Base-by-base conservation (phyloP, 2,113 vertebrate species). In the Phrynosoma blainvillii region DNA sequence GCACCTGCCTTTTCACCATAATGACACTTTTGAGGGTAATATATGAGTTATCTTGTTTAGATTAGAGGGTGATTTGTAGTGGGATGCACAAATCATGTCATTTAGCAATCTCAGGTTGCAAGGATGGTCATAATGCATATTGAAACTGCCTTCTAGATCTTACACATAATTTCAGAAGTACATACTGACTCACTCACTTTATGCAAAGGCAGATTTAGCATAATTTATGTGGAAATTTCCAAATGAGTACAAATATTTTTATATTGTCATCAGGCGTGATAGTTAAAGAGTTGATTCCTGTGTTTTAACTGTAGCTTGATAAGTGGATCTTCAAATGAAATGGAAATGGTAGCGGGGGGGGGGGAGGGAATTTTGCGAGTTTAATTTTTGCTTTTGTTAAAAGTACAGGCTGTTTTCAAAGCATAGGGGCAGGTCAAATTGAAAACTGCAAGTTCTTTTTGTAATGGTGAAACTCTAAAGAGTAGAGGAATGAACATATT, bases 1-100 rank as follows among this genome's bases (percentile, higher is more conserved):
- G 90, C 91, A 94, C 93, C 94, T 94, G 93, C 87, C 91, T 91
- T 82, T 86, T 89, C 79, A 87, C 75, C 89, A 84, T 88, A 90
- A 56, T 93, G 93, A 88, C 88, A 79, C 93, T 90, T 85, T 87
- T 79, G 5, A 87, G 93, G 93, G 92, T 93, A 87, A 89, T 71
- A 83, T 79, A 88, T 23, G 73, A 88, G 84, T 88, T 92, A 90
- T 88, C 71, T 70, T 76, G 85, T n/a, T 84, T 83, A 2, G 86
- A 80, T 87, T 93, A 91, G 89, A 90, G 89, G 42, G 70, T 23
- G 0, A 1, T 88, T 42, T 66, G 90, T 65, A 82, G 77, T 90
- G 88, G 90, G 16, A 74, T 13, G 2, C 79, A 18, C 21, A 92
- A 76, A 78, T 2, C 1, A 3, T 59, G 40, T 90, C 40, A 18